These are phyloP conservation scores for Streblospio benedicti DNA, from an alignment of 1,140 invertebrate genomes.

Conservation along the genomic window DNA sequence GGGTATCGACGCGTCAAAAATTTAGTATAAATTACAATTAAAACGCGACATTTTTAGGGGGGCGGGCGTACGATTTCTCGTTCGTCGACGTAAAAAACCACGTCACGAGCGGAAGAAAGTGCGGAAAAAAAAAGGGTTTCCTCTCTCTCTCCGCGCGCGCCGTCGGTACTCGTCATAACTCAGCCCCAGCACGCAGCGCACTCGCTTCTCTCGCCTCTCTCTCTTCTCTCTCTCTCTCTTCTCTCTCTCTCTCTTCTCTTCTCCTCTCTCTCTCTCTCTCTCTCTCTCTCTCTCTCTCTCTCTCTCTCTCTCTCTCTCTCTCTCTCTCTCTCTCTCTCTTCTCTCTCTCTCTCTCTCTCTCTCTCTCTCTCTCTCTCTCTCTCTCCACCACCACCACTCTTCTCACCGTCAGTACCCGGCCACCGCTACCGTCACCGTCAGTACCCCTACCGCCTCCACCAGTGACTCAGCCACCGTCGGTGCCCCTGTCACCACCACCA, in stretches of 20 bases:
- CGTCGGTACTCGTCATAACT: no score
- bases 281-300: not conserved
- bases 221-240: not conserved
- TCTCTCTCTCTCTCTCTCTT: not conserved
- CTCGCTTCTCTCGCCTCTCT: not conserved
- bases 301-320: not conserved
- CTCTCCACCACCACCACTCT: not conserved
- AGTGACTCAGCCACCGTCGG: no score
- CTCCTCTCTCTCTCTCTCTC: not conserved
- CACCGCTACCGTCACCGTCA: not conserved
- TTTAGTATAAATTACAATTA: no score
- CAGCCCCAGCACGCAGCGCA: no score
- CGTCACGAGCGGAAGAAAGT: no score
- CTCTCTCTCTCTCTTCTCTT: not conserved
- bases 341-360: not conserved
- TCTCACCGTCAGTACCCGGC: not conserved
- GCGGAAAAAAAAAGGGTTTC: no score
- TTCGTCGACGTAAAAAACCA: no score
- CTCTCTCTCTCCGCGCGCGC: not conserved
- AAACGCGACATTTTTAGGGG: no score
- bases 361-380: not conserved
- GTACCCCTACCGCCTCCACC: not conserved
- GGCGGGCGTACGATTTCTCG: no score
- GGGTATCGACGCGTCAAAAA: no score
- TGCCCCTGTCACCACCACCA: not conserved